Evolutionary conservation across 2,113 vertebrate species (phyloP).

Genomic region (Rattus rattus): DNA sequence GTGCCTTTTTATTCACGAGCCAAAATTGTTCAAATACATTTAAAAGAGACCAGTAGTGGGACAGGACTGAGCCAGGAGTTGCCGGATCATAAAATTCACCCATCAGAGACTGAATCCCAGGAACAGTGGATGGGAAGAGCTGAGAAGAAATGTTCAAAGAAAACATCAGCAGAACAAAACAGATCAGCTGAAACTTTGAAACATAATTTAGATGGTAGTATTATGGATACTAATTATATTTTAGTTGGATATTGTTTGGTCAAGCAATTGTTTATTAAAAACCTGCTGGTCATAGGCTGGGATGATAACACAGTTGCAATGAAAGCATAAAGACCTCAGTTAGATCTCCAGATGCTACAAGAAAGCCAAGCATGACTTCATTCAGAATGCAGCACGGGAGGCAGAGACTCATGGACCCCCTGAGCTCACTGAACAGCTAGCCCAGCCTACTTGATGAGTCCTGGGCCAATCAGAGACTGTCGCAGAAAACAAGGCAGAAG

Average conservation of each 20-base stretch:
- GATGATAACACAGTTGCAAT: not conserved
- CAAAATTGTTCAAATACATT: conserved; percentile 85
- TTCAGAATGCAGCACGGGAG: not conserved
- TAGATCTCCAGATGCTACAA: not conserved
- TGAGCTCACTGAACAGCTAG: not conserved
- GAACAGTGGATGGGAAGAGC: conserved; percentile 89
- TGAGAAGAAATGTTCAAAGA: conserved; percentile 82
- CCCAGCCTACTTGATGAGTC: not conserved
- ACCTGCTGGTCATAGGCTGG: not conserved
- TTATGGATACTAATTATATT: not conserved
- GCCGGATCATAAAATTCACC: conserved; percentile 80
- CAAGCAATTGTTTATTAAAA: conserved; percentile 28
- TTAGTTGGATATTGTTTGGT: not conserved
- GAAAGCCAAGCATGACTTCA: not conserved
- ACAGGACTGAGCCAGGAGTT: conserved; percentile 77
- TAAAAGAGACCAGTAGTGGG: conserved; percentile 83
- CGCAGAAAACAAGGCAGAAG: too few species aligned
- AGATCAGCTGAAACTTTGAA: not conserved
- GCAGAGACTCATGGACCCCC: not conserved
- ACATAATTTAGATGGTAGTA: conserved; percentile 37
- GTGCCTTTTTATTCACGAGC: conserved; percentile 76
- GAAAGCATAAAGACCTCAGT: not conserved
- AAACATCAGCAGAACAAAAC: not conserved
- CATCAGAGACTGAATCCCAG: conserved; percentile 80
- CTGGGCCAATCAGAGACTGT: not conserved